These are phyloP conservation scores for Thereva nobilitata DNA, from an alignment of 2,888 invertebrate genomes.

Conservation along the genomic window DNA sequence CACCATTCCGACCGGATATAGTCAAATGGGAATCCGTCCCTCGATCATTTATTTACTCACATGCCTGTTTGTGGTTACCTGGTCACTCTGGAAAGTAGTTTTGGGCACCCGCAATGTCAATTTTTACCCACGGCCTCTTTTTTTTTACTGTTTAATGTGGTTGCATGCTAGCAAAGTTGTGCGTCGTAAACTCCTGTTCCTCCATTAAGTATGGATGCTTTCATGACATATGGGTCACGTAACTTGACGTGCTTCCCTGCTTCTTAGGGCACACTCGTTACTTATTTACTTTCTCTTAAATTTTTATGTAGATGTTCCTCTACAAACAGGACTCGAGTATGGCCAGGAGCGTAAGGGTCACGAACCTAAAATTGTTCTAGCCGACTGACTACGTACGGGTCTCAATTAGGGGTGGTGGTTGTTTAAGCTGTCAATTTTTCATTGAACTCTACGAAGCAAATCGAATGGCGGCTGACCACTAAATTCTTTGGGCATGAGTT, in stretches of 20 bases:
- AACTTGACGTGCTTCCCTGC: conserved; percentile 30
- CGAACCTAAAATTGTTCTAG: conserved; percentile 25
- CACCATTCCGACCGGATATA: too few relatives aligned
- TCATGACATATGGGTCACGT: conserved; percentile 41
- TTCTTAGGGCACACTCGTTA: conserved; percentile 17
- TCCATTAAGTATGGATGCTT: conserved; percentile 40
- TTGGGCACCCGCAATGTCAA: too few relatives aligned
- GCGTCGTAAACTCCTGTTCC: conserved; percentile 15
- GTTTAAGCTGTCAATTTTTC: not conserved
- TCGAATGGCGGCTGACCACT: too few relatives aligned
- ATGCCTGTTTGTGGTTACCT: too few relatives aligned
- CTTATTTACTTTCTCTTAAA: conserved; percentile 31
- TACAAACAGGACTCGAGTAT: conserved; percentile 1
- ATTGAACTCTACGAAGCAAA: too few relatives aligned
- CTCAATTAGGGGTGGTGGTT: conserved; percentile 27
- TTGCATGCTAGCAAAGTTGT: conserved; percentile 19
- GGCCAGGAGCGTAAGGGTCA: conserved; percentile 17
- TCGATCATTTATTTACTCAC: too few relatives aligned
- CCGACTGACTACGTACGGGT: conserved; percentile 17
- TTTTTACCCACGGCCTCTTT: too few relatives aligned
- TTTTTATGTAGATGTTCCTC: conserved; percentile 4
- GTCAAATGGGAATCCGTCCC: too few relatives aligned
- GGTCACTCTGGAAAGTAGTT: too few relatives aligned
- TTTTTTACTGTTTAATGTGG: conserved; percentile 7
- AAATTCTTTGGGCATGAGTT: too few relatives aligned